Base-by-base conservation (phyloP, 2,888 invertebrate genomes). In the Drosophila yooni region DNA sequence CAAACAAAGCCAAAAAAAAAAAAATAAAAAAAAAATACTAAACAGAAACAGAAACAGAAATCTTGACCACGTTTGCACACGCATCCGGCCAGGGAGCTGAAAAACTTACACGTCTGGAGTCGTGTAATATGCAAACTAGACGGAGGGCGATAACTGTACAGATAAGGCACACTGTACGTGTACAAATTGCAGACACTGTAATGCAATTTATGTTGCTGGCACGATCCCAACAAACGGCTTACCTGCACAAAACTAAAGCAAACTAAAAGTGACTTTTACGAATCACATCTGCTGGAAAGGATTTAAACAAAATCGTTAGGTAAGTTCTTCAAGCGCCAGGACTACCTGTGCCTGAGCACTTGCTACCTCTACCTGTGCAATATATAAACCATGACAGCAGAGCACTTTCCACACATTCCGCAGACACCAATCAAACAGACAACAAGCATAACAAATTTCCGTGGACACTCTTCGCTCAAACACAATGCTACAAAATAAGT, bases 101-200 rank as follows among this genome's bases (percentile, higher is more conserved):
- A 29, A 75, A 73, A 89, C 56, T 68, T 83, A 88, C 90, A 90
- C 89, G 89, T 85, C 83, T 76, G 40, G 58, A 73, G 67, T 75
- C 86, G 81, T 88, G 88, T 88, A 90, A 89, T 88, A 88, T 88
- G 88, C 91, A 85, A 88, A 90, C 88, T 88, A 90, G 89, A 73
- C 64, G 68, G 15, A 57, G 57, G 62, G 84, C 84, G 88, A 88
- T 88, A 90, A 90, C 88, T 90, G 88, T 90, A 88, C 88, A 90
- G 91, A 88, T 90, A 88, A 88, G 84, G 51, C 48, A 56, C 56
- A 38, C 18, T n/a, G 51, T 53, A 64, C 68, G 74, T 61, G 70
- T 72, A 89, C 84, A 84, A 84, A 89, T 89, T 89, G 76, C 85
- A 79, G 76, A 40, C 73, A 82, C 68, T 86, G 72, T 63, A 68